These are phyloP conservation scores for Origma solitaria DNA, from an alignment of 2,113 vertebrate species.

Conservation along the genomic window DNA sequence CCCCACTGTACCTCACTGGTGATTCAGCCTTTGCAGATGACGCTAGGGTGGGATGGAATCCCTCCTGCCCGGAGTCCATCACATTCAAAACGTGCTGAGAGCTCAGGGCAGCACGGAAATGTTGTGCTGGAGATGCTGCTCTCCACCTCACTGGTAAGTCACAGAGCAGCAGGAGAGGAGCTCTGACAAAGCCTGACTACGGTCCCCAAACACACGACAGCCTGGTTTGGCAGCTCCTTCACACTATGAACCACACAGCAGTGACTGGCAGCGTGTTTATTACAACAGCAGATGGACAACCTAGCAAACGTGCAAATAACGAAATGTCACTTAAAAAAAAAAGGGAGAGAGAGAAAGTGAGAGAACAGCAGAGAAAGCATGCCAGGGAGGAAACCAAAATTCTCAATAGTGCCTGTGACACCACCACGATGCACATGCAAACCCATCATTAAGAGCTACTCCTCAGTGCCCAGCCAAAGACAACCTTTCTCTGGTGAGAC, in stretches of 20 bases:
- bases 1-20: no score
- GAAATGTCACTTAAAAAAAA: not conserved
- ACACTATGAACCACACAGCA: not conserved
- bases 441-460: not conserved
- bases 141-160: not conserved
- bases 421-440: not conserved
- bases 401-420: not conserved
- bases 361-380: not conserved
- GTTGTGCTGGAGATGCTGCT: not conserved
- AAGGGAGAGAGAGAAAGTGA: not conserved
- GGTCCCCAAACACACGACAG: not conserved
- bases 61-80: no score
- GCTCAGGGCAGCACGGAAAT: not conserved
- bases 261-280: not conserved
- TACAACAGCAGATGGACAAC: constrained; percentile 50
- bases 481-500: not conserved
- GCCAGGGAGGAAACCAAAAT: not conserved
- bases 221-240: constrained; percentile 6
- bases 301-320: not conserved
- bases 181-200: not conserved
- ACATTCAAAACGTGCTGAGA: no score
- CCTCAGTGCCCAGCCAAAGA: not conserved
- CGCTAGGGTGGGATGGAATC: no score
- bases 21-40: no score
- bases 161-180: not conserved